phyloP scores from a whole-genome alignment of 2,888 invertebrate genomes.

The Doris montereyensis region DNA sequence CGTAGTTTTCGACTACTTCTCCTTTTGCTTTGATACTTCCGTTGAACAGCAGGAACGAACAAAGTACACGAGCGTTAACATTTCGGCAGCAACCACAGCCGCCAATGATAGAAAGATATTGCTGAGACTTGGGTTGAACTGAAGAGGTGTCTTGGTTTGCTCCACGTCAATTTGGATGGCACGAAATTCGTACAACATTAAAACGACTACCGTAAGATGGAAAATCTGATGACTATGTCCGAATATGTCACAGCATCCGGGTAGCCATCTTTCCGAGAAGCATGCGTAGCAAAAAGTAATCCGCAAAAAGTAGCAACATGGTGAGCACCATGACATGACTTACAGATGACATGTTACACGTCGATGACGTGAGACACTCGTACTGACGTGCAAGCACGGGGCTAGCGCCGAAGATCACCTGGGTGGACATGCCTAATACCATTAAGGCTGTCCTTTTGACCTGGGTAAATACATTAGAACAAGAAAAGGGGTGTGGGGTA shows the following conservation, averaged over 20 bases:
- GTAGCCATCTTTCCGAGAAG: constrained; percentile 55
- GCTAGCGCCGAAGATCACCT: constrained; percentile 42
- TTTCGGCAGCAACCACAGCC: no score
- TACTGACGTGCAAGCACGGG: constrained; percentile 47
- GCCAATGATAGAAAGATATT: no score
- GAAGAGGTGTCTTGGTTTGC: no score
- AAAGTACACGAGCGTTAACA: no score
- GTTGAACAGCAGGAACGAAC: no score
- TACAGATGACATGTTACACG: constrained; percentile 47
- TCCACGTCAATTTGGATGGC: no score
- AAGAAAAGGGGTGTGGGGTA: no score
- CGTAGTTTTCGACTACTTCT: no score
- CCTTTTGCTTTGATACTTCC: no score
- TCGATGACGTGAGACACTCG: constrained; percentile 45
- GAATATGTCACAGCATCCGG: constrained; percentile 58
- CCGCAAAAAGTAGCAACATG: constrained; percentile 43
- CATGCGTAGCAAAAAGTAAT: constrained; percentile 52
- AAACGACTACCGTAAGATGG: constrained; percentile 48
- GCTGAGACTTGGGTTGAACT: no score
- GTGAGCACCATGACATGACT: constrained; percentile 50
- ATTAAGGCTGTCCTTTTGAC: constrained; percentile 51
- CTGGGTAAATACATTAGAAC: no score
- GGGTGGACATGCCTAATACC: constrained; percentile 46
- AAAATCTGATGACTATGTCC: constrained; percentile 64
- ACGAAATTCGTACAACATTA: no score